Evolutionary conservation across 2,113 vertebrate species (phyloP).

Genomic region (Cyanoramphus novaezelandiae): DNA sequence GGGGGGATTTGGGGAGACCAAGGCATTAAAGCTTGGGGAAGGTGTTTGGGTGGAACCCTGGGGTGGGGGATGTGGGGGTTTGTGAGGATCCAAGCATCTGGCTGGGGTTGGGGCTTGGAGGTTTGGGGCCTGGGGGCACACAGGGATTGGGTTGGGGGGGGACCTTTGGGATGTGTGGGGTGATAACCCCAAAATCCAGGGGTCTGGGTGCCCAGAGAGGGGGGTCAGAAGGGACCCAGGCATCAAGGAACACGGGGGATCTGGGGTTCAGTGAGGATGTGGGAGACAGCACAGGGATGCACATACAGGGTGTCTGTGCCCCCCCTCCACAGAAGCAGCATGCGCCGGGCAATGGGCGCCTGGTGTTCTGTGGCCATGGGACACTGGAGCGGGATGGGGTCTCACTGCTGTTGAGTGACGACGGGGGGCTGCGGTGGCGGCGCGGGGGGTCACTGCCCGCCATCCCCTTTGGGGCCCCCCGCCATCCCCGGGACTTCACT

Average conservation of each 20-base stretch:
- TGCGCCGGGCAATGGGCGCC: background rate
- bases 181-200: background rate
- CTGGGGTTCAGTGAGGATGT: background rate
- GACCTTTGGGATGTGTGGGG: background rate
- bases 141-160: too few relatives aligned
- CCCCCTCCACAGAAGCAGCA: background rate
- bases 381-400: background rate
- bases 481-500: background rate
- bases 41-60: too few relatives aligned
- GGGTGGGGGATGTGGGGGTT: background rate
- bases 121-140: too few relatives aligned
- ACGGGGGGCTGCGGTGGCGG: background rate
- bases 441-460: background rate
- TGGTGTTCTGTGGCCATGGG: background rate
- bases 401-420: background rate
- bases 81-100: background rate
- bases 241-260: background rate
- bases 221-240: background rate
- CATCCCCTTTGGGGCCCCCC: background rate
- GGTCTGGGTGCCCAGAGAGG: background rate
- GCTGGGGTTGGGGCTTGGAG: background rate
- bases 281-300: background rate
- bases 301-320: background rate
- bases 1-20: background rate
- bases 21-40: too few relatives aligned